Evolutionary conservation across 2,797 vertebrate genomes (phyloP).

Genomic region (Emydoidea blandingii): DNA sequence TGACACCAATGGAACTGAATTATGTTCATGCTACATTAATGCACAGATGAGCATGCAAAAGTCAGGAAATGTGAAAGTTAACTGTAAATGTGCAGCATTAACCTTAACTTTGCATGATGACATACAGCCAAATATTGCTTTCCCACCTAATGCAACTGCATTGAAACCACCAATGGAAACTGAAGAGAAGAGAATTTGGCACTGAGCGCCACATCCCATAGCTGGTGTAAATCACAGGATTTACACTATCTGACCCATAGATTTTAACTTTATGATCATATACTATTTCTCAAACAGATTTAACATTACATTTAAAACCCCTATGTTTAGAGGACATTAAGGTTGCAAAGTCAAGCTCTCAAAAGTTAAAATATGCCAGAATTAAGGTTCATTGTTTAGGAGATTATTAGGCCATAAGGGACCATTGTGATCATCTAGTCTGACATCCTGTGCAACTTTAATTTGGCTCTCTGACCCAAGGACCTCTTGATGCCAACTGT

Average conservation of each 20-base stretch:
- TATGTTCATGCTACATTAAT: accelerated
- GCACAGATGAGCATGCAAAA: neutral
- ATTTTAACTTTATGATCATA: neutral
- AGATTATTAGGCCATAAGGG: too few species aligned
- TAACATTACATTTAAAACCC: neutral
- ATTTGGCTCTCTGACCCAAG: neutral
- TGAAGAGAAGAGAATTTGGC: neutral
- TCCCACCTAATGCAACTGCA: accelerated
- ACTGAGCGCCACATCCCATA: neutral
- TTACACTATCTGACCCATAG: neutral
- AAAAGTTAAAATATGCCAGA: neutral
- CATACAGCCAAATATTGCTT: neutral
- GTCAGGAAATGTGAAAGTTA: neutral
- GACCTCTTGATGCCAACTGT: too few species aligned
- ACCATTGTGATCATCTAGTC: too few species aligned
- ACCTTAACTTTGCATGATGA: neutral
- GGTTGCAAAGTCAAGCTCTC: neutral
- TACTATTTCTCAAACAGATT: neutral
- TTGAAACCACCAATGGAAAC: neutral
- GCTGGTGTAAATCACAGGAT: accelerated
- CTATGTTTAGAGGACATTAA: accelerated
- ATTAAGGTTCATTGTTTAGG: neutral
- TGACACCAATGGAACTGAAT: neutral
- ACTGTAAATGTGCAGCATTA: neutral
- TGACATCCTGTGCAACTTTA: neutral